phyloP scores from a whole-genome alignment of 2,113 vertebrate species.

The Rhabdomys dilectus region DNA sequence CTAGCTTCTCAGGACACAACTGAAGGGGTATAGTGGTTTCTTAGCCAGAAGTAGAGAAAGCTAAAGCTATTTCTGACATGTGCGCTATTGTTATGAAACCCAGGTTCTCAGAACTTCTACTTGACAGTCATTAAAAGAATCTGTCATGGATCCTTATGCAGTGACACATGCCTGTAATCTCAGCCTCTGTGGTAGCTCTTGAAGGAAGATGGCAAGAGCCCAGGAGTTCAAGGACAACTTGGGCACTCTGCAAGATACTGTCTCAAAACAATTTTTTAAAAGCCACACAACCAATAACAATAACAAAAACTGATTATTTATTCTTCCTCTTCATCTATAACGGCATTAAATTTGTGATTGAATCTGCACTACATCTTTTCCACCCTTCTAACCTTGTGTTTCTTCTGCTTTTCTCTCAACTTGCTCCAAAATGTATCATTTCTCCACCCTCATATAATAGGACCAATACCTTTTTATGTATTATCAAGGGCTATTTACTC shows the following conservation, averaged over 20 bases:
- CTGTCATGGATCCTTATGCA: too few species aligned
- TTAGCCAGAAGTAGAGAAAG: conserved; percentile 45
- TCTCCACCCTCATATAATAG: background rate
- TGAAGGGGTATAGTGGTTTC: background rate
- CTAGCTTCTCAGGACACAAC: conserved; percentile 63
- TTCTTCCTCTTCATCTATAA: background rate
- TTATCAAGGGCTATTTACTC: background rate
- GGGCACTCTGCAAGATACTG: background rate
- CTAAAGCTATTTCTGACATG: conserved; percentile 20
- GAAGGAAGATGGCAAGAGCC: background rate
- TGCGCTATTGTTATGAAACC: background rate
- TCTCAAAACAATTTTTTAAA: background rate
- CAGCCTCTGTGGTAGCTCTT: background rate
- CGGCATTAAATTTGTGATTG: background rate
- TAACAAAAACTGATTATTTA: background rate
- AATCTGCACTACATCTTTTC: background rate
- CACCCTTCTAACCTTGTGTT: background rate
- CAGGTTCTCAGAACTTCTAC: background rate
- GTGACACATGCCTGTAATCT: background rate
- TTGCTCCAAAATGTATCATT: background rate
- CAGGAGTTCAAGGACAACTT: background rate
- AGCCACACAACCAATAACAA: background rate
- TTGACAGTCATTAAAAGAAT: background rate
- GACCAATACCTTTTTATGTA: background rate
- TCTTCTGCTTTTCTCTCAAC: background rate